Evolutionary conservation across 2,797 vertebrate species (phyloP).

Genomic region (Intellagama lesueurii): DNA sequence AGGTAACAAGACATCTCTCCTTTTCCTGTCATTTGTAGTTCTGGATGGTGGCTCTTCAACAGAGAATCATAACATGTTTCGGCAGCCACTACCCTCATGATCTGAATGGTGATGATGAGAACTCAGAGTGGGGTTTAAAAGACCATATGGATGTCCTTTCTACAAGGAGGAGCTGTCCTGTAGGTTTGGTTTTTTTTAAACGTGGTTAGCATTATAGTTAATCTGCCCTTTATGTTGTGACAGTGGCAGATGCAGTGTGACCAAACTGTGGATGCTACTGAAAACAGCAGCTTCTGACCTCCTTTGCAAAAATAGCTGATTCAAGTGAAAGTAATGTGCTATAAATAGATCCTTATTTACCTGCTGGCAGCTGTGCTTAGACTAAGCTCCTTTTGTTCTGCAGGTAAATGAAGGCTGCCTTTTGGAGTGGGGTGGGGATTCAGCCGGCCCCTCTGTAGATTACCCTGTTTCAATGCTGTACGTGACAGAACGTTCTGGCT

Average conservation of each 20-base stretch:
- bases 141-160: not conserved
- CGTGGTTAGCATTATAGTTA: not conserved
- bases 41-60: not conserved
- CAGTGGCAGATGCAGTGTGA: not conserved
- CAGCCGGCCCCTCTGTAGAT: not conserved
- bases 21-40: not conserved
- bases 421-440: not conserved
- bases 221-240: not conserved
- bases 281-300: not conserved
- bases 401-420: constrained; percentile 46
- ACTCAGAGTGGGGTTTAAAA: not conserved
- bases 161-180: no score
- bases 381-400: constrained; percentile 45
- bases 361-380: constrained; percentile 46
- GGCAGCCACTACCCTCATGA: not conserved
- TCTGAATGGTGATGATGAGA: no score
- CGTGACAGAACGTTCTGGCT: constrained; percentile 38
- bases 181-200: not conserved
- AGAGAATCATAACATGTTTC: not conserved
- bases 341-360: constrained; percentile 50
- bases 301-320: constrained; percentile 21
- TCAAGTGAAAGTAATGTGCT: constrained; percentile 5
- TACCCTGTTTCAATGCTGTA: not conserved
- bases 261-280: not conserved
- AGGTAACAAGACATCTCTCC: not conserved